Conservation (phyloP, 2,113 vertebrate genomes). For the Podilymbus podiceps region DNA sequence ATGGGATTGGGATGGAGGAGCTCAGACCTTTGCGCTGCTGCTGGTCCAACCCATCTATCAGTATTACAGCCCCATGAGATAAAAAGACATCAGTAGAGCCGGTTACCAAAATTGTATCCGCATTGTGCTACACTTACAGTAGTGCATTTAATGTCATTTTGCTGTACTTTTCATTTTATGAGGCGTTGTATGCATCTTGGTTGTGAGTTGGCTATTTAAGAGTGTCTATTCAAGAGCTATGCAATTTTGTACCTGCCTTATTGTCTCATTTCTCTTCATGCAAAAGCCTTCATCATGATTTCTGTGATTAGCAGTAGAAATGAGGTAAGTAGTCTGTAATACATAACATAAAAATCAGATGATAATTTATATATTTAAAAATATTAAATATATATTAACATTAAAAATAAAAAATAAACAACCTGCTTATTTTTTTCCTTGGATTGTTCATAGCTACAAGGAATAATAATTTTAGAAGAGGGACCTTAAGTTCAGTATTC, state of each 20-base stretch:
- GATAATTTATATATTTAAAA: no score
- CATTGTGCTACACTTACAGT: not conserved
- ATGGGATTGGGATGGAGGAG: not conserved
- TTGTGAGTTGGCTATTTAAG: not conserved
- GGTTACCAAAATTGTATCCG: fast-evolving
- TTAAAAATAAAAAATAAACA: not conserved
- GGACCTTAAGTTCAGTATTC: not conserved
- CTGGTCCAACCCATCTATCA: no score
- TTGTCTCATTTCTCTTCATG: not conserved
- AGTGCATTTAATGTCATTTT: not conserved
- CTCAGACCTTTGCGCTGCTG: not conserved
- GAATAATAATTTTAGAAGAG: not conserved
- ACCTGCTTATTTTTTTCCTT: not conserved
- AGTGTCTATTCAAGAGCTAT: not conserved
- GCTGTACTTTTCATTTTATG: not conserved
- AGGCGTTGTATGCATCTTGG: not conserved
- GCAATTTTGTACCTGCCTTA: not conserved
- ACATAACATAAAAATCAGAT: not conserved
- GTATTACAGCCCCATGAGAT: not conserved
- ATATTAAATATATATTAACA: no score
- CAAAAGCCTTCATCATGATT: not conserved
- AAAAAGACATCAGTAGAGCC: not conserved
- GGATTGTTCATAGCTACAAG: not conserved
- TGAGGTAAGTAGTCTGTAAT: not conserved
- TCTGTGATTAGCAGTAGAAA: not conserved